Percentiles rank a stretch among this genome's conserved stretches.
These are phyloP conservation scores for Petromus typicus DNA, from an alignment of 2,113 vertebrate species.

Conservation along the genomic window DNA sequence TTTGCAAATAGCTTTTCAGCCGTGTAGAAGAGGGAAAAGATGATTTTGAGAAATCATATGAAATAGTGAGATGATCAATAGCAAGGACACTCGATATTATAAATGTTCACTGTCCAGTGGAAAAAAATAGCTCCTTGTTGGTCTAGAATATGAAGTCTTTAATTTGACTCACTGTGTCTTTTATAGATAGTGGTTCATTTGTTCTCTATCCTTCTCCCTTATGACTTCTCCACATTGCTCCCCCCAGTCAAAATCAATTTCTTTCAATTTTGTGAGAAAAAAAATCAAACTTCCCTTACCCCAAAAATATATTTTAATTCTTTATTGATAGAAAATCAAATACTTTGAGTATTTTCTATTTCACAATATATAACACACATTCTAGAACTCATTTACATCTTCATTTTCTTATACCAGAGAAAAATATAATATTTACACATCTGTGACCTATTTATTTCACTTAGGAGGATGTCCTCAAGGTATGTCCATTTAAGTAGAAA, in stretches of 20 bases:
- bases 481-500: too few relatives aligned
- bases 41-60: not conserved
- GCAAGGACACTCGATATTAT: not conserved
- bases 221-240: not conserved
- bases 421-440: too few relatives aligned
- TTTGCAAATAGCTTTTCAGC: constrained; percentile 6
- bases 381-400: too few relatives aligned
- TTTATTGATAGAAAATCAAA: too few relatives aligned
- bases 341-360: too few relatives aligned
- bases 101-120: not conserved
- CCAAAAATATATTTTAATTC: too few relatives aligned
- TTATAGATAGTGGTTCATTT: not conserved
- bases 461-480: too few relatives aligned
- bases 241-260: not conserved
- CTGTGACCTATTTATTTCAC: too few relatives aligned
- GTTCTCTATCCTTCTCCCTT: not conserved
- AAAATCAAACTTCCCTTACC: not conserved
- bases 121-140: constrained; percentile 14
- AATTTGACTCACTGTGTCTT: not conserved
- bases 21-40: not conserved
- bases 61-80: not conserved
- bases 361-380: too few relatives aligned
- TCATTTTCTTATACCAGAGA: too few relatives aligned
- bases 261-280: not conserved
- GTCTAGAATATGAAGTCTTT: constrained; percentile 29